These are phyloP conservation scores for Hymenopus coronatus DNA, from an alignment of 2,888 invertebrate species.

Conservation along the genomic window DNA sequence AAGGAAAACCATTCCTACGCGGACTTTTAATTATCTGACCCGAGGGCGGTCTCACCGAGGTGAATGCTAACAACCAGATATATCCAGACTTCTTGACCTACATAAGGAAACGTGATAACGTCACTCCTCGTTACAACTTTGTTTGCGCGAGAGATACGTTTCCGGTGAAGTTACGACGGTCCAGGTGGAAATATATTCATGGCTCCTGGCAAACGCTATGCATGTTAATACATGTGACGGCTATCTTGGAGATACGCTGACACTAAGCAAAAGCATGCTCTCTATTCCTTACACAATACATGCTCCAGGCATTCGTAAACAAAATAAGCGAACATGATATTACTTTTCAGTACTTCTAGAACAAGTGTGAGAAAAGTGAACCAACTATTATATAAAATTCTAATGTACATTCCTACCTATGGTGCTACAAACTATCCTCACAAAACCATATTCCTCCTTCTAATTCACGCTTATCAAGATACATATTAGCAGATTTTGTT, in stretches of 20 bases:
- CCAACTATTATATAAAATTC: too few species aligned
- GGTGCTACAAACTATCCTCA: too few species aligned
- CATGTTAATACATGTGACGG: neutral
- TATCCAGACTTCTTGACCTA: neutral
- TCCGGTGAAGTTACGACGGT: neutral
- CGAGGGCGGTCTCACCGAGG: slow-evolving; percentile 3
- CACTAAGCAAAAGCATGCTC: too few species aligned
- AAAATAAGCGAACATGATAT: too few species aligned
- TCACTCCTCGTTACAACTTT: neutral
- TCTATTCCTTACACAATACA: too few species aligned
- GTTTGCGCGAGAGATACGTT: neutral
- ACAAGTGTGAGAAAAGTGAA: too few species aligned
- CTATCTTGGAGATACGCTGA: neutral
- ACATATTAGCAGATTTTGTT: too few species aligned
- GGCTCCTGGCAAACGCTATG: neutral
- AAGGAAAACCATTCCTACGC: neutral
- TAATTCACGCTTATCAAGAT: too few species aligned
- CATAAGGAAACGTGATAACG: neutral
- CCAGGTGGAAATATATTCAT: neutral
- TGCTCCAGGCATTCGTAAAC: too few species aligned
- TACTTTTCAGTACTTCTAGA: too few species aligned
- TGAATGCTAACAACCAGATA: slow-evolving; percentile 4
- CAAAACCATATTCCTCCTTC: too few species aligned
- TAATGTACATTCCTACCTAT: too few species aligned
- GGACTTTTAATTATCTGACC: slow-evolving; percentile 27